A percentile compares a stretch with the other conserved stretches of the same genome.
These are phyloP conservation scores for Pundamilia nyererei DNA, from an alignment of 2,113 vertebrate genomes.

Conservation along the genomic window DNA sequence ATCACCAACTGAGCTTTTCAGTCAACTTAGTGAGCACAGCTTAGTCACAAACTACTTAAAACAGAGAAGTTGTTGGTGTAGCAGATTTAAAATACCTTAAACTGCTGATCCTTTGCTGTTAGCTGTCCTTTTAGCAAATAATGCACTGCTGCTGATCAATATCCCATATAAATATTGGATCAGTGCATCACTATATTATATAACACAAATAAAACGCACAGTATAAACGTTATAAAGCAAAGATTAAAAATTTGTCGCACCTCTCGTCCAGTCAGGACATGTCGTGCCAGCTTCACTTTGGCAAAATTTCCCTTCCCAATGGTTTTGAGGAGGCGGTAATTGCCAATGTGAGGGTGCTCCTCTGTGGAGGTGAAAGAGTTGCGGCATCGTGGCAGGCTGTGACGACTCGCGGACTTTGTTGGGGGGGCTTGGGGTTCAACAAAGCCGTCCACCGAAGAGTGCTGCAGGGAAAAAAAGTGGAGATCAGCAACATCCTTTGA, in stretches of 20 bases:
- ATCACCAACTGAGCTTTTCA: background rate
- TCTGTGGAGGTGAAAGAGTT: conserved; percentile 88
- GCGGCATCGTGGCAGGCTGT: conserved; percentile 86
- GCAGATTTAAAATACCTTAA: background rate
- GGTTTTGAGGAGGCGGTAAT: conserved; percentile 92
- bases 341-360: conserved; percentile 90
- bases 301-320: conserved; percentile 97
- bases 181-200: background rate
- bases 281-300: conserved; percentile 92
- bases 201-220: background rate
- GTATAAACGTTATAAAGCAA: background rate
- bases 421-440: conserved; percentile 80
- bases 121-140: background rate
- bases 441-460: conserved; percentile 90
- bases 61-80: background rate
- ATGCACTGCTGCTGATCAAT: background rate
- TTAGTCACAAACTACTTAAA: background rate
- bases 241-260: conserved; percentile 63
- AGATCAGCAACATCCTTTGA: conserved; percentile 6
- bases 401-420: conserved; percentile 87
- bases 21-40: background rate
- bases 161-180: background rate
- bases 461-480: conserved; percentile 63
- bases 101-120: background rate
- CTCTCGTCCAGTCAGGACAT: conserved; percentile 92